phyloP scores from a whole-genome alignment of 1,140 invertebrate species.

The Cydia amplana region DNA sequence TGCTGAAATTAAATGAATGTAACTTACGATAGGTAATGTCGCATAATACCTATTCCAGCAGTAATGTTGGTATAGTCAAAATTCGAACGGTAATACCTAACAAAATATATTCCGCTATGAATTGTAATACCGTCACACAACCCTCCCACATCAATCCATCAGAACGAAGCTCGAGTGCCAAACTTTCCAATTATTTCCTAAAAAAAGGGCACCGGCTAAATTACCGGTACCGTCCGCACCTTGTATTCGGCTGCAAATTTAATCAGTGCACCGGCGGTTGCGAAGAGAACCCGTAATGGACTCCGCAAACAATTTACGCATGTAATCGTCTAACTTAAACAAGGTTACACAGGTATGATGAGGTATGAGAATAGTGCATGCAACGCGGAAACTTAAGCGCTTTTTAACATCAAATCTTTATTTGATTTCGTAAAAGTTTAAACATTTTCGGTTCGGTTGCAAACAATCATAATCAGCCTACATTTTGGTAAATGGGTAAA shows the following conservation, averaged over 20 bases:
- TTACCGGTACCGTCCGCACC: conserved; percentile 14
- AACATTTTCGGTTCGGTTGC: no score
- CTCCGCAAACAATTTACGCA: neutral
- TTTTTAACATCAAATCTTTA: no score
- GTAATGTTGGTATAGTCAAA: no score
- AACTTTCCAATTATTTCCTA: conserved; percentile 21
- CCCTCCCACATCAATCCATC: neutral
- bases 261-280: conserved; percentile 16
- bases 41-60: no score
- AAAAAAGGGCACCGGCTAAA: conserved; percentile 17
- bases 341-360: neutral
- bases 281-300: neutral
- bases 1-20: no score
- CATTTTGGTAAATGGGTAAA: no score
- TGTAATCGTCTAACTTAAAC: neutral
- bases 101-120: neutral
- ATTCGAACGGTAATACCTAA: no score
- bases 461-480: no score
- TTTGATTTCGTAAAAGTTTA: no score
- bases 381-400: no score
- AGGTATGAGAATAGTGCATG: neutral
- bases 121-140: neutral
- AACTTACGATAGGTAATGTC: no score
- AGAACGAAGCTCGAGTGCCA: neutral
- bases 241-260: conserved; percentile 34